Evolutionary conservation across 2,113 vertebrate species (phyloP), one percentile per base, ranked within the genome.

Genomic region (Eulacestoma nigropectus): DNA sequence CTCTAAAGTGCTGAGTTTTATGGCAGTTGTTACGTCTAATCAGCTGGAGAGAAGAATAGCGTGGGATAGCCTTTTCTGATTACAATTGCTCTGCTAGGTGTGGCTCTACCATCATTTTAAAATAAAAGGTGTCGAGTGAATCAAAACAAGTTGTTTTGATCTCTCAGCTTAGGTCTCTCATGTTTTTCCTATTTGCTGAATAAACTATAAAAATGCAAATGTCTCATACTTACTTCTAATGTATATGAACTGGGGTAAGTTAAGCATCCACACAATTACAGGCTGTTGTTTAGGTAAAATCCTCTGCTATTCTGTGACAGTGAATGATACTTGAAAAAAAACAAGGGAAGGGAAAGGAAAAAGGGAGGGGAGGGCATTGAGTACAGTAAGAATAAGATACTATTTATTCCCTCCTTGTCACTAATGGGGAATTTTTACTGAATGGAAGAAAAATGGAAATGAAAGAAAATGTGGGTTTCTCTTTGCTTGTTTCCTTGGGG

Each of bases 341-440:
- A 30, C 26, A 32, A 46, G 5, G 3, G 19, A 57, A 73, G 9
- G 6, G 7, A 33, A 64, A 41, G 13, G 46, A 18, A 35, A 63
- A 56, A 30, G 5, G 37, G 8, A 64, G 1, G 8, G 16, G 13
- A 13, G 5, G 3, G 4, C 6, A 20, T 14, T 5, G 55, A 32
- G 3, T 52, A 50, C 3, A 26, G 21, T 29, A 52, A 56, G 11
- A 20, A 37, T 39, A 67, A 53, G 9, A 25, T 26, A 44, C 2
- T 50, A 4, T 91, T 69, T 35, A 52, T 44, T 8, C 5, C 5
- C 56, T 73, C 30, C 5, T 60, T 84, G 8, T 12, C 42, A 41
- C 10, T 41, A 68, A 50, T 21, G 7, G 6, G 20, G 16, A n/a
- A 60, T 4, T 84, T 67, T 22, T 70, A 49, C 17, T 69, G 19